Evolutionary conservation across 2,797 vertebrate species (phyloP).

Genomic region (Anguilla pacifica): DNA sequence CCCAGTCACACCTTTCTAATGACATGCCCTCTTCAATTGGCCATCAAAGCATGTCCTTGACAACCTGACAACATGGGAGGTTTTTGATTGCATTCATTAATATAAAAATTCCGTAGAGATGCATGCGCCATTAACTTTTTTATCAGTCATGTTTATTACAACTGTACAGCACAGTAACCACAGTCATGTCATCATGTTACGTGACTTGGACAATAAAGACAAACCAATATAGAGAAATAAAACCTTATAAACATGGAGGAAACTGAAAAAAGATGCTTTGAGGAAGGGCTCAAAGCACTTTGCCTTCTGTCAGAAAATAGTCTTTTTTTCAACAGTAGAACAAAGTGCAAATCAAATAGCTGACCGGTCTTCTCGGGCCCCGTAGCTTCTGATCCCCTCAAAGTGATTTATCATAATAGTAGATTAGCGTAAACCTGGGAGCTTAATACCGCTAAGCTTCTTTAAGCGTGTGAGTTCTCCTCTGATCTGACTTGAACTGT

Average conservation of each 20-base stretch:
- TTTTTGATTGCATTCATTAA: not conserved
- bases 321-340: not conserved
- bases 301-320: not conserved
- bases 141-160: not conserved
- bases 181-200: no score
- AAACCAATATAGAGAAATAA: not conserved
- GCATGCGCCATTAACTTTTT: not conserved
- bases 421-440: conserved; percentile 35
- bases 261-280: not conserved
- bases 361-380: conserved; percentile 1
- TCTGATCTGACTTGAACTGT: conserved; percentile 56
- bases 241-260: not conserved
- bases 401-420: conserved; percentile 37
- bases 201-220: not conserved
- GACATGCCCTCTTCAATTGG: not conserved
- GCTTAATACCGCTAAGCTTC: conserved; percentile 57
- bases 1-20: not conserved
- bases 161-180: not conserved
- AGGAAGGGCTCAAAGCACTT: not conserved
- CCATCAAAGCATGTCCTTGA: not conserved
- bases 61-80: not conserved
- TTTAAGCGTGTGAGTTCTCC: conserved; percentile 56
- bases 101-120: not conserved
- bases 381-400: not conserved
- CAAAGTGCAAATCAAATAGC: conserved; percentile 24